Evolutionary conservation across 2,888 invertebrate species (phyloP).

Genomic region (Prenolepis imparis): DNA sequence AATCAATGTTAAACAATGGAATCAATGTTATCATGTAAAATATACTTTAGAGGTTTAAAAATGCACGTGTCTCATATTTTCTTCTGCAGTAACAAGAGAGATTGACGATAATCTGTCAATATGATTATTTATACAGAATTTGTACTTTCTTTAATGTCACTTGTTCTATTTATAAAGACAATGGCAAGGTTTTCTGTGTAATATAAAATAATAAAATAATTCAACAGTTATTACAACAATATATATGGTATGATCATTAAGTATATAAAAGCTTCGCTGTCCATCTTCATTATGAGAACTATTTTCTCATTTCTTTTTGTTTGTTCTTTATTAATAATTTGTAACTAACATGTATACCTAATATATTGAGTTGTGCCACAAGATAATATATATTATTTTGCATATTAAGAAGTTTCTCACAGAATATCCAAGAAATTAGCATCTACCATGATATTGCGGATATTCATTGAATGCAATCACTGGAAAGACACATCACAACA

Average conservation of each 20-base stretch:
- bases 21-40: slow-evolving; percentile 46
- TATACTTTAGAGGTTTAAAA: slow-evolving; percentile 16
- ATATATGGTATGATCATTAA: neutral
- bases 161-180: neutral
- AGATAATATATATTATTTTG: slow-evolving; percentile 63
- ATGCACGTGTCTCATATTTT: slow-evolving; percentile 41
- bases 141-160: slow-evolving; percentile 59
- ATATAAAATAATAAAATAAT: neutral
- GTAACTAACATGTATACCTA: slow-evolving; percentile 79
- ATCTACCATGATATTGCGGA: too few species aligned
- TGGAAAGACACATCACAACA: too few species aligned
- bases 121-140: slow-evolving; percentile 61
- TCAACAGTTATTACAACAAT: neutral
- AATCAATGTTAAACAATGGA: slow-evolving; percentile 25
- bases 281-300: too few species aligned
- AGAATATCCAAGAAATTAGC: neutral
- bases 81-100: slow-evolving; percentile 44
- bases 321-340: slow-evolving; percentile 76
- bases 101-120: slow-evolving; percentile 24
- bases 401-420: neutral
- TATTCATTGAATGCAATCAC: too few species aligned
- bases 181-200: neutral
- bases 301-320: neutral
- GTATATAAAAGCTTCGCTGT: neutral
- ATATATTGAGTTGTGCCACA: slow-evolving; percentile 25